A percentile compares a stretch with the other conserved stretches of the same genome.
Evolutionary conservation across 2,113 vertebrate genomes (phyloP).

Genomic region (Hiodon alosoides): DNA sequence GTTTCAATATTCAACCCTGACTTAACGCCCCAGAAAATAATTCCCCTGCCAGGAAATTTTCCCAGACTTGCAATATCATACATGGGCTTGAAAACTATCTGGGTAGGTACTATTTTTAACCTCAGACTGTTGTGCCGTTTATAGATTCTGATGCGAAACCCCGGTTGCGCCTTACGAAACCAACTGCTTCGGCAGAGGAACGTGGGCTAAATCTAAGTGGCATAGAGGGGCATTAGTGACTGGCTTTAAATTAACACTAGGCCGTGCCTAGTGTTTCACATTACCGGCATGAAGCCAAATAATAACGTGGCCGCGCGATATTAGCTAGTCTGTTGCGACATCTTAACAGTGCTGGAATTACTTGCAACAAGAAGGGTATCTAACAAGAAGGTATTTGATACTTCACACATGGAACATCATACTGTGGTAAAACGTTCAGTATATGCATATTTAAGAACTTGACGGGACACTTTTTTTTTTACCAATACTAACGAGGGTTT

Average conservation of each 20-base stretch:
- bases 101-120: constrained; percentile 20
- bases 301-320: neutral
- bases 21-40: neutral
- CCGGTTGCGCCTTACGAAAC: neutral
- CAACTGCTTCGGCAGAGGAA: neutral
- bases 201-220: neutral
- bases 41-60: neutral
- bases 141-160: constrained; percentile 20
- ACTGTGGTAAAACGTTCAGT: neutral
- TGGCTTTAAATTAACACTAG: neutral
- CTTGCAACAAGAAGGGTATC: neutral
- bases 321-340: neutral
- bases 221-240: neutral
- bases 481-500: neutral
- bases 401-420: neutral
- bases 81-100: constrained; percentile 19
- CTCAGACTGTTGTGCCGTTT: constrained; percentile 14
- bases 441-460: no score
- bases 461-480: neutral
- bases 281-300: neutral
- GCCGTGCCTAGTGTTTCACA: neutral
- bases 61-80: constrained; percentile 17
- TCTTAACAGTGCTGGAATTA: neutral
- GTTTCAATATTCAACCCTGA: neutral
- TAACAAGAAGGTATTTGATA: constrained; percentile 1